These are phyloP conservation scores for Ahaetulla prasina DNA, from an alignment of 2,113 vertebrate species.

Conservation along the genomic window DNA sequence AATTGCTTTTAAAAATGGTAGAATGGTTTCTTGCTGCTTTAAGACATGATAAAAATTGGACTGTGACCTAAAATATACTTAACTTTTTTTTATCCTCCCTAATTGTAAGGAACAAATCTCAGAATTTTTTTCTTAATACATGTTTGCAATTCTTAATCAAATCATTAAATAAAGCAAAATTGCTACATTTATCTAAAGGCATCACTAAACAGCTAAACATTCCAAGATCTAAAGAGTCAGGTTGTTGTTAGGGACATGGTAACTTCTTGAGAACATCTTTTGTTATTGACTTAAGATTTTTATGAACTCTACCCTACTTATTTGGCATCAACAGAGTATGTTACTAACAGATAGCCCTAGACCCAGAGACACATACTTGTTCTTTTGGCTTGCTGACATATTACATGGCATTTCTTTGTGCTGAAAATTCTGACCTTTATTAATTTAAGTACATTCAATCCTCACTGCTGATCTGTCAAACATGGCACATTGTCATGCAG, in stretches of 20 bases:
- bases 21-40: not conserved
- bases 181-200: not conserved
- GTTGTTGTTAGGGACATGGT: not conserved
- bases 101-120: not conserved
- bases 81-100: not conserved
- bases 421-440: slow-evolving; percentile 78
- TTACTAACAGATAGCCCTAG: slow-evolving; percentile 11
- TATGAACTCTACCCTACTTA: not conserved
- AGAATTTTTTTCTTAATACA: not conserved
- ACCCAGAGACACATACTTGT: slow-evolving; percentile 12
- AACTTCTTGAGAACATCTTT: not conserved
- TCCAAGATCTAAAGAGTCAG: not conserved
- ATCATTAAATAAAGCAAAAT: not conserved
- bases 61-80: not conserved
- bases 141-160: not conserved
- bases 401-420: slow-evolving; percentile 58
- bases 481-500: slow-evolving; percentile 68
- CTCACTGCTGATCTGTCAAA: slow-evolving; percentile 69
- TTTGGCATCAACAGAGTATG: slow-evolving; percentile 32
- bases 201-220: not conserved
- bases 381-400: slow-evolving; percentile 46
- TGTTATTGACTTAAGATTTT: slow-evolving; percentile 2
- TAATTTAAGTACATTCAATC: slow-evolving; percentile 70
- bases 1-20: not conserved
- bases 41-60: not conserved